Evolutionary conservation across 2,888 invertebrate genomes (phyloP).

Genomic region (Protonemura montana): DNA sequence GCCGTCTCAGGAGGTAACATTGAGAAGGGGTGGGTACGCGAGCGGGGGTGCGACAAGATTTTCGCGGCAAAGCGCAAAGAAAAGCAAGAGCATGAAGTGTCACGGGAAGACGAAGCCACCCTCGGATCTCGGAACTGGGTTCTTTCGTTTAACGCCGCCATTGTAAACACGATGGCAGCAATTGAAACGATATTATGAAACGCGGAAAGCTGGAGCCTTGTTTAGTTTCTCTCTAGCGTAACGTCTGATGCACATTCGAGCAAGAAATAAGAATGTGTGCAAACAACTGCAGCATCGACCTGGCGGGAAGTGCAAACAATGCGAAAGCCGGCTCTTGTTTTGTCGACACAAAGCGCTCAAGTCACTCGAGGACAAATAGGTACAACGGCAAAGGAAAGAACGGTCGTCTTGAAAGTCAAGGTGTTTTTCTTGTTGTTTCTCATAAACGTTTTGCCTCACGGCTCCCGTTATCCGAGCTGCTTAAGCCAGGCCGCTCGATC

Average conservation of each 20-base stretch:
- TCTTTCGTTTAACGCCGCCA: background rate
- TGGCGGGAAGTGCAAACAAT: background rate
- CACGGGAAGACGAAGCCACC: background rate
- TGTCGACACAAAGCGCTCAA: background rate
- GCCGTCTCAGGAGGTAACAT: no score
- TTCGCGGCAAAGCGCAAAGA: background rate
- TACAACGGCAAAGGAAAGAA: background rate
- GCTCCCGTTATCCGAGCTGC: background rate
- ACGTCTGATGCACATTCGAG: background rate
- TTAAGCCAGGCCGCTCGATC: background rate
- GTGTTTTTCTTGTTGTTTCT: background rate
- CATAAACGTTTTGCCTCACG: background rate
- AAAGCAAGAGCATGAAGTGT: background rate
- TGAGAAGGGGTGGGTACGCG: background rate
- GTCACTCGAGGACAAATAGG: background rate
- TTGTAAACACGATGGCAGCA: background rate
- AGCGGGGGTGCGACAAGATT: background rate
- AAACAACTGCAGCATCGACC: background rate
- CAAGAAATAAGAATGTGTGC: constrained; percentile 12
- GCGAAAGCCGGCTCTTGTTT: background rate
- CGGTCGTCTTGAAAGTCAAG: background rate
- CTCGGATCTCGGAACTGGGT: background rate
- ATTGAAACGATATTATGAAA: background rate
- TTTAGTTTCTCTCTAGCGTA: background rate
- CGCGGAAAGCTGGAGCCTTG: background rate